Evolutionary conservation across 2,113 vertebrate species (phyloP).

Genomic region (Dendropsophus ebraccatus): DNA sequence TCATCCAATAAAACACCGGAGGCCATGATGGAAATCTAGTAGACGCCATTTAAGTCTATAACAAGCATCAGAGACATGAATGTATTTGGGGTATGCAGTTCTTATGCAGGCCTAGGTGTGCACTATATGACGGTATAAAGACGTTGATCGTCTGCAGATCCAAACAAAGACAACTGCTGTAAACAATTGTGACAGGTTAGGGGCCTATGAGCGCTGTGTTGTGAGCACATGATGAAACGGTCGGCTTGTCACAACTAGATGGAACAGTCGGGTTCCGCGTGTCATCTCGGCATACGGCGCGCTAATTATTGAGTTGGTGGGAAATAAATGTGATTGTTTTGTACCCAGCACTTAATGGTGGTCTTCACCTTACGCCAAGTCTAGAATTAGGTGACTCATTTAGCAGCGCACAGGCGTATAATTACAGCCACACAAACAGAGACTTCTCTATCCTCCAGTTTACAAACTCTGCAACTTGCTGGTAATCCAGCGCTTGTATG

Average conservation of each 20-base stretch:
- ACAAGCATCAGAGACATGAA: too few relatives aligned
- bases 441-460: not conserved
- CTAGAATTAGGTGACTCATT: slow-evolving; percentile 46
- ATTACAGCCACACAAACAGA: slow-evolving; percentile 23
- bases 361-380: not conserved
- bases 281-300: slow-evolving; percentile 3
- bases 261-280: not conserved
- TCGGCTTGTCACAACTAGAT: slow-evolving; percentile 7
- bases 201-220: not conserved
- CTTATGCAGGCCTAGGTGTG: too few relatives aligned
- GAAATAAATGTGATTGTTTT: slow-evolving; percentile 46
- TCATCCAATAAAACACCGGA: too few relatives aligned
- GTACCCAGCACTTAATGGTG: slow-evolving; percentile 26
- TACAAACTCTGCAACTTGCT: not conserved
- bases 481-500: not conserved
- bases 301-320: slow-evolving; percentile 38
- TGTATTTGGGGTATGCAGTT: too few relatives aligned
- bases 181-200: not conserved
- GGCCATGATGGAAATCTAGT: too few relatives aligned
- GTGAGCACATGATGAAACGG: not conserved
- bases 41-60: too few relatives aligned
- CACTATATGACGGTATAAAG: not conserved
- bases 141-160: not conserved
- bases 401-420: not conserved
- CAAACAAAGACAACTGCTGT: not conserved